Evolutionary conservation across 2,797 vertebrate genomes (phyloP), one percentile per base, ranked within the genome.

Genomic region (Cirrhinus molitorella): DNA sequence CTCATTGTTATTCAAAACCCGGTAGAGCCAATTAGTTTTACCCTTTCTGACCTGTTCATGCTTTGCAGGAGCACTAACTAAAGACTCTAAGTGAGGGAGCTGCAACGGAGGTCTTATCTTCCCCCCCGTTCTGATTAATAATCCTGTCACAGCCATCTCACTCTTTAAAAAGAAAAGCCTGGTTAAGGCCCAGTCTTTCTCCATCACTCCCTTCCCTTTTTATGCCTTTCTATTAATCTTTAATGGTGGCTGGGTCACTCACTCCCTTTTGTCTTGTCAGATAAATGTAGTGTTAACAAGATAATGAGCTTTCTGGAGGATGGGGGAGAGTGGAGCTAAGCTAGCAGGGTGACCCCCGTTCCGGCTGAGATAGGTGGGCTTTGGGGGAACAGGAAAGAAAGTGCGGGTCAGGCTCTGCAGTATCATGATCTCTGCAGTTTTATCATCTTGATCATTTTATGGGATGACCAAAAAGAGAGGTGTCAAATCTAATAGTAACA

Each of bases 261-360:
- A 91, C 93, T 94, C 93, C 91, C 93, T 94, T 95, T 95, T 95
- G 95, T 96, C 96, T 96, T 96, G 96, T 96, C 96, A 96, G 95
- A 95, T 97, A 96, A 97, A 97, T 96, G 96, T 96, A 94, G 92
- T 95, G 95, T 95, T 97, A 96, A 97, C 95, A 96, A 94, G 96
- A 96, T 97, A 97, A 98, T 96, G 96, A 97, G 93, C 93, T 92
- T 80, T 85, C 77, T 51, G 86, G 84, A 70, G 83, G 83, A 74
- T 25, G 80, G n/a, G 8, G 82, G 59, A 76, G 45, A 37, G 66
- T 51, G 57, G 59, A 51, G 80, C n/a, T 77, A 37, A 31, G 43
- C 23, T 79, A 75, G 77, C 21, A 66, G 77, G 84, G 87, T 95
- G 95, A 95, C 95, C 93, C 91, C 92, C 89, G 87, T 88, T 92